phyloP scores from a whole-genome alignment of 2,797 vertebrate genomes.

The Sciurus vulgaris region DNA sequence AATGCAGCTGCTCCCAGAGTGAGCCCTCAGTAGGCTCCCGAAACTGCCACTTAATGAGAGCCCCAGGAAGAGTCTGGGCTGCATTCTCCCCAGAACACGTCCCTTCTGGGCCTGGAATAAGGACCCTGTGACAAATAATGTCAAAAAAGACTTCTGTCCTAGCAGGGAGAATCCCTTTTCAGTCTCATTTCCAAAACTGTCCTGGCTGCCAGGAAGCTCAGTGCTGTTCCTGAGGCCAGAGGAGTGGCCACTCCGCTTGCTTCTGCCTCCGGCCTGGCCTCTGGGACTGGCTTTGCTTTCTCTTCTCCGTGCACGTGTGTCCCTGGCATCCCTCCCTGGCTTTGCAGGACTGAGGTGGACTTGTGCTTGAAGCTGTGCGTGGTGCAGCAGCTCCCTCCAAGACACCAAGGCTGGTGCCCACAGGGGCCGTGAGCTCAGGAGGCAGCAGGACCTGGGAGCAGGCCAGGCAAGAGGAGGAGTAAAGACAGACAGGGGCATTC shows the following conservation, averaged over 20 bases:
- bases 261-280: background rate
- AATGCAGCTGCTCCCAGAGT: rapidly evolving
- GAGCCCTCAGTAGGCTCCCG: background rate
- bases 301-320: rapidly evolving
- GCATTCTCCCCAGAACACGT: background rate
- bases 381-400: background rate
- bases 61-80: rapidly evolving
- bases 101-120: background rate
- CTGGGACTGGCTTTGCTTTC: background rate
- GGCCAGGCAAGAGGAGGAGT: too few species aligned
- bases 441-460: background rate
- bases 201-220: background rate
- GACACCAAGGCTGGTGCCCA: background rate
- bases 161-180: background rate
- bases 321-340: background rate
- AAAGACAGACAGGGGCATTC: too few species aligned
- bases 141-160: background rate
- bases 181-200: background rate
- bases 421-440: background rate
- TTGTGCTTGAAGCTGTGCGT: rapidly evolving
- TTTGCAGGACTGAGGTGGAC: background rate
- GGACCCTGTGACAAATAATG: background rate
- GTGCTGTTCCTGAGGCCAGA: rapidly evolving
- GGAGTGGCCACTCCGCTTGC: rapidly evolving
- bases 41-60: background rate